Evolutionary conservation across 1,140 invertebrate genomes (phyloP).

Genomic region (Bombus balteatus): DNA sequence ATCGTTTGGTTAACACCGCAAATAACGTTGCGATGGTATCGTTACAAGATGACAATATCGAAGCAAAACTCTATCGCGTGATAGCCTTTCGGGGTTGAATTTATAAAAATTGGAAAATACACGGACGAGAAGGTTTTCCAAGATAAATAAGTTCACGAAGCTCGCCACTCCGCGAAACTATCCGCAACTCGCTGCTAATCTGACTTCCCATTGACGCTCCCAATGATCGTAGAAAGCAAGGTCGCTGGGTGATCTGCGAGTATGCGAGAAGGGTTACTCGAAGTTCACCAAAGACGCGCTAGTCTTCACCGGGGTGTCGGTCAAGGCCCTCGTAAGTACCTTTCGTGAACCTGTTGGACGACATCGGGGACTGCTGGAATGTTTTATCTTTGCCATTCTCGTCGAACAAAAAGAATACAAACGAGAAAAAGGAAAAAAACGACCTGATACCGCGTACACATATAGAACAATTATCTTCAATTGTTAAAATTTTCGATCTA

Average conservation of each 20-base stretch:
- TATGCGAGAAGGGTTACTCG: constrained; percentile 74
- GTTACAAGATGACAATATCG: too few relatives aligned
- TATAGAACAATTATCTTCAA: too few relatives aligned
- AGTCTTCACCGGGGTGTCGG: constrained; percentile 83
- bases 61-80: too few relatives aligned
- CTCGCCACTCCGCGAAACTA: constrained; percentile 43
- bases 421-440: too few relatives aligned
- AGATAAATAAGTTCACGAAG: constrained; percentile 11
- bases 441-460: too few relatives aligned
- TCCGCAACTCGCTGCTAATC: constrained; percentile 55
- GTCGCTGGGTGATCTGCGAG: constrained; percentile 80
- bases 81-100: too few relatives aligned
- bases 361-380: constrained; percentile 45
- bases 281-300: constrained; percentile 77
- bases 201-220: constrained; percentile 59
- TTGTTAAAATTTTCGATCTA: too few relatives aligned
- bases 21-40: too few relatives aligned
- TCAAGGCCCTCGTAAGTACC: constrained; percentile 85
- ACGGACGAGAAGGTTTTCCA: too few relatives aligned
- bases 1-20: too few relatives aligned
- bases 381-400: neutral
- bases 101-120: too few relatives aligned
- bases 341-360: constrained; percentile 52
- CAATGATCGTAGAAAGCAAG: constrained; percentile 78
- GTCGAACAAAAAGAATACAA: neutral